These are phyloP conservation scores for Alviniconcha marisindica DNA, from an alignment of 1,140 invertebrate species.

Conservation along the genomic window DNA sequence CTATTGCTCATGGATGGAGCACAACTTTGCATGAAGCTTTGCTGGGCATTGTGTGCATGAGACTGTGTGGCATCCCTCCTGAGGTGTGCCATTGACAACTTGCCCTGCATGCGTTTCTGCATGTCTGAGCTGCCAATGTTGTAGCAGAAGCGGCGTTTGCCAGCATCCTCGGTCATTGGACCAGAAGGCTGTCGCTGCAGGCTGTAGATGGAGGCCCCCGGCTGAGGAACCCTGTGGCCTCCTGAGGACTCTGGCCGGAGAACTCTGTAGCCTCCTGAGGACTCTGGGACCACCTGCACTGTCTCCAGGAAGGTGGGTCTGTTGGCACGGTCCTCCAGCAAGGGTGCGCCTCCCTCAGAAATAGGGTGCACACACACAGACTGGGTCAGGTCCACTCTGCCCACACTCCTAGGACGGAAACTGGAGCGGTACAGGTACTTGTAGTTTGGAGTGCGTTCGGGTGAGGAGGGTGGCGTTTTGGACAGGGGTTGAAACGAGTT, in stretches of 20 bases:
- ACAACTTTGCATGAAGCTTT: background rate
- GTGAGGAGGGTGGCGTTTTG: background rate
- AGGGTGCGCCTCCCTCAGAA: background rate
- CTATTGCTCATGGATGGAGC: background rate
- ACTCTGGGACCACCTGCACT: slow-evolving; percentile 31
- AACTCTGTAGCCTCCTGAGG: slow-evolving; percentile 27
- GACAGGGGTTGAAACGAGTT: slow-evolving; percentile 3
- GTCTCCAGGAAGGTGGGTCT: slow-evolving; percentile 15
- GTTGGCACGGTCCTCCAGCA: background rate
- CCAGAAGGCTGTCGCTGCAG: slow-evolving; percentile 14
- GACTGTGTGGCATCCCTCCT: too few species aligned
- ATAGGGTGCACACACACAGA: slow-evolving; percentile 31
- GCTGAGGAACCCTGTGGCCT: slow-evolving; percentile 26
- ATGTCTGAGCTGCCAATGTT: slow-evolving; percentile 13
- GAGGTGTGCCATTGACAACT: background rate
- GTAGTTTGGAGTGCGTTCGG: slow-evolving; percentile 9
- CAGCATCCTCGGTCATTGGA: background rate
- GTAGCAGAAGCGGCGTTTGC: background rate
- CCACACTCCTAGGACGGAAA: slow-evolving; percentile 13
- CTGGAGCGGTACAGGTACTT: slow-evolving; percentile 27
- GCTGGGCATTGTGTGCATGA: too few species aligned
- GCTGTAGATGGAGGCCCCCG: background rate
- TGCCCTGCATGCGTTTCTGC: slow-evolving; percentile 19
- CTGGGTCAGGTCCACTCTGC: slow-evolving; percentile 29
- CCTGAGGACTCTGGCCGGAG: slow-evolving; percentile 20